Evolutionary conservation across 1,140 invertebrate species (phyloP).

Genomic region (Calliopsis andreniformis): DNA sequence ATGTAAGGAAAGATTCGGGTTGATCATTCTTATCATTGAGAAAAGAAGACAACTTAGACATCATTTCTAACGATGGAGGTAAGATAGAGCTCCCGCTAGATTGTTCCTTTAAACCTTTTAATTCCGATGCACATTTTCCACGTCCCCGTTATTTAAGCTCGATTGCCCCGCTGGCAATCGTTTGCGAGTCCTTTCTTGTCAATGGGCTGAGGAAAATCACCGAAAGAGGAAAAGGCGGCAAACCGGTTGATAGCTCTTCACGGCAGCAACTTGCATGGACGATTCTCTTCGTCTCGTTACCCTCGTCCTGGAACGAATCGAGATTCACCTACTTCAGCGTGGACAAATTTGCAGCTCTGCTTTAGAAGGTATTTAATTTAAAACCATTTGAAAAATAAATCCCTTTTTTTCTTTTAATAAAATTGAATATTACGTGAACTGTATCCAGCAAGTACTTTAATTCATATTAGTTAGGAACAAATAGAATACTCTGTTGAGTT

Average conservation of each 20-base stretch:
- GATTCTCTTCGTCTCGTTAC: constrained; percentile 35
- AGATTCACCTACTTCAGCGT: background rate
- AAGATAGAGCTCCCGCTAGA: constrained; percentile 12
- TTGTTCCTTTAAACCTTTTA: constrained; percentile 22
- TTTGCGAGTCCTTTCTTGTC: constrained; percentile 39
- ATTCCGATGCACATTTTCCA: constrained; percentile 33
- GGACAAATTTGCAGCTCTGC: background rate
- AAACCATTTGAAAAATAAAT: background rate
- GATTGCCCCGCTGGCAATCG: constrained; percentile 45
- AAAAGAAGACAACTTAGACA: background rate
- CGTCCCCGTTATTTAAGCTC: constrained; percentile 39
- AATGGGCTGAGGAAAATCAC: constrained; percentile 46
- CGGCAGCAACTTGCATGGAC: constrained; percentile 7
- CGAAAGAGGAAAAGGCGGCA: constrained; percentile 29
- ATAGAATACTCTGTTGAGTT: too few species aligned
- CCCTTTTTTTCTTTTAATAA: too few species aligned
- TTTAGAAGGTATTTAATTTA: constrained; percentile 1
- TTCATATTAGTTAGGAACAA: too few species aligned
- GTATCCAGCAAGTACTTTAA: too few species aligned
- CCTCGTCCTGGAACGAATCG: background rate
- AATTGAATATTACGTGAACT: too few species aligned
- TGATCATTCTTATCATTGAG: background rate
- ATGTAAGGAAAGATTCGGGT: background rate
- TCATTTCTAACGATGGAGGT: background rate
- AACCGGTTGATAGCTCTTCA: constrained; percentile 25